phyloP scores from a whole-genome alignment of 92 coral and sea anemone genomes.

The Phenganax marumi region DNA sequence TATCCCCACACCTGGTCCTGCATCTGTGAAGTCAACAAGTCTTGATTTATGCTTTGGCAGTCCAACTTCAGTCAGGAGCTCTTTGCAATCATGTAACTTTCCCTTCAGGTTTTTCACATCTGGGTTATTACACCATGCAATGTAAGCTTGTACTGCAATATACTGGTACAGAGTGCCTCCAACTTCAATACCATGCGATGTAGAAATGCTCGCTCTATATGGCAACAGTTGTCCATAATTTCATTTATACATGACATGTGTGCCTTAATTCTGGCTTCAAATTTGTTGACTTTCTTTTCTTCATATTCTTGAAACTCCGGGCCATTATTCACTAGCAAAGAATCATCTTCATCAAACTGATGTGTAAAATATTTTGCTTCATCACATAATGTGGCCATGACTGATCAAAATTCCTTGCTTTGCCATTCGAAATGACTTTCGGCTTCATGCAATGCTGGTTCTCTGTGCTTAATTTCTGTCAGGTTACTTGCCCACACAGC shows the following conservation, averaged over 20 bases:
- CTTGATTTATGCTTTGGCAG: slow-evolving; percentile 33
- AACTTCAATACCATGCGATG: slow-evolving; percentile 12
- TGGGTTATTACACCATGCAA: slow-evolving; percentile 30
- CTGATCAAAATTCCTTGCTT: slow-evolving; percentile 39
- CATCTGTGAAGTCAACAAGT: slow-evolving; percentile 39
- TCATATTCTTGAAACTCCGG: slow-evolving; percentile 35
- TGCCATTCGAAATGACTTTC: slow-evolving; percentile 34
- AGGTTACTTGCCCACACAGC: slow-evolving; percentile 40
- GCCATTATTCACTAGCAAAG: slow-evolving; percentile 28
- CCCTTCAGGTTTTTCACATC: slow-evolving; percentile 18
- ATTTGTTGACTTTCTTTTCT: slow-evolving; percentile 37
- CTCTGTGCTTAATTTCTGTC: slow-evolving; percentile 28
- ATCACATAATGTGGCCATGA: slow-evolving; percentile 28
- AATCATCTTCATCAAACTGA: slow-evolving; percentile 43
- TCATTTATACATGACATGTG: slow-evolving; percentile 5
- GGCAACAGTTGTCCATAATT: slow-evolving; percentile 29
- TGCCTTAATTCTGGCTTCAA: slow-evolving; percentile 37
- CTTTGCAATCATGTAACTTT: slow-evolving; percentile 7
- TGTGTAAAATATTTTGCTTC: slow-evolving; percentile 26
- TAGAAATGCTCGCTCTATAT: slow-evolving; percentile 34
- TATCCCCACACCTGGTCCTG: slow-evolving; percentile 42
- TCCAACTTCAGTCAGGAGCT: slow-evolving; percentile 2
- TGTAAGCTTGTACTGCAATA: slow-evolving; percentile 22
- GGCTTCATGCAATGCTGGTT: slow-evolving; percentile 32
- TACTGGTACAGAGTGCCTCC: background rate